Percentiles rank a stretch among this genome's conserved stretches.
phyloP scores from a whole-genome alignment of 2,797 vertebrate genomes.

The Vespertilio murinus region DNA sequence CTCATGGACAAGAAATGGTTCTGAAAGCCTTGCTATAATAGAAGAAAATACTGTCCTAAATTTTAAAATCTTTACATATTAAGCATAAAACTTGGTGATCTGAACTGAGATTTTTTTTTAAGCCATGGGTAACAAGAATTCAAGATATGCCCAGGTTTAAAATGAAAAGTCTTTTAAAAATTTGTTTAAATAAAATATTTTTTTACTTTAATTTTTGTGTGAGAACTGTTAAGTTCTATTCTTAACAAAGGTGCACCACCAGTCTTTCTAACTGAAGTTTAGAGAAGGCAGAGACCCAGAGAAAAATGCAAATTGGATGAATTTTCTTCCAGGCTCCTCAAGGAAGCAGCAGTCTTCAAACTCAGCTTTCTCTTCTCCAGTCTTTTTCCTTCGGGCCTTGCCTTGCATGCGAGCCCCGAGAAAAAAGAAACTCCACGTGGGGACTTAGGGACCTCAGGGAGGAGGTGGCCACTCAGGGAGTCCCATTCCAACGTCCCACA shows the following conservation, averaged over 20 bases:
- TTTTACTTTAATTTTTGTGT: background rate
- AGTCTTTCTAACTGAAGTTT: background rate
- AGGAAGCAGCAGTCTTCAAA: background rate
- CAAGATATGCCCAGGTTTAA: background rate
- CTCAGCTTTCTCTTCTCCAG: background rate
- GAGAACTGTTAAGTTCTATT: background rate
- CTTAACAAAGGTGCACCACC: background rate
- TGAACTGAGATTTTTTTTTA: constrained; percentile 28
- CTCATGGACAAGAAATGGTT: background rate
- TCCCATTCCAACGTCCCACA: background rate
- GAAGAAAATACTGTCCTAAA: background rate
- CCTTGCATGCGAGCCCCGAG: background rate
- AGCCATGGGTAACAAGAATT: background rate
- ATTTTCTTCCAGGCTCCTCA: background rate
- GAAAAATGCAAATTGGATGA: background rate
- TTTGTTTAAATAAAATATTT: background rate
- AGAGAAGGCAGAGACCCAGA: background rate
- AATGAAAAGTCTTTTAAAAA: background rate
- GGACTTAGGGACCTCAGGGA: background rate
- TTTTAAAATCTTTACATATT: background rate
- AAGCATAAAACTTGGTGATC: background rate
- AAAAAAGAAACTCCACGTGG: background rate
- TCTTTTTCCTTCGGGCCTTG: background rate
- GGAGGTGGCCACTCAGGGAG: background rate
- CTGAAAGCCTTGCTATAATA: background rate